Conservation (phyloP, 2,888 invertebrate species). For the Drosophila yooni region DNA sequence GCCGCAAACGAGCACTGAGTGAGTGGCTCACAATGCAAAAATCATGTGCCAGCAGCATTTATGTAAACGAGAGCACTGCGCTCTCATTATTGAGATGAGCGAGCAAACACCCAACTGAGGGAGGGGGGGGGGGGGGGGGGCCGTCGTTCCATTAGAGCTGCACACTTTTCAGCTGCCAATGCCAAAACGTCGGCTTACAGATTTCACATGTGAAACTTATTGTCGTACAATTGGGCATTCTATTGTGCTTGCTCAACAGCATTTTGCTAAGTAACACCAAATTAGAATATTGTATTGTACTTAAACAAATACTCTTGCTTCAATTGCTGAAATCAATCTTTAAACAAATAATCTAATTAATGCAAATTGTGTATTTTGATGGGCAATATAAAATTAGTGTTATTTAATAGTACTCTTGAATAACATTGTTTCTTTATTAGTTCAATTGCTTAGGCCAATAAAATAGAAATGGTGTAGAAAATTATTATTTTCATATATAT, state of each 20-base stretch:
- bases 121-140: background rate
- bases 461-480: background rate
- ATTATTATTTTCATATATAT: background rate
- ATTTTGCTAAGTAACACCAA: background rate
- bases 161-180: constrained; percentile 38
- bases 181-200: constrained; percentile 16
- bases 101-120: background rate
- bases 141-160: constrained; percentile 2
- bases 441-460: background rate
- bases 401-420: background rate
- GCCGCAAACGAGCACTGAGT: constrained; percentile 22
- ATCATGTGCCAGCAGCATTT: constrained; percentile 51
- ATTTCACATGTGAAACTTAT: constrained; percentile 1
- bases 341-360: background rate
- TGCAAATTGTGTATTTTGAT: background rate
- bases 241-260: background rate
- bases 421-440: background rate
- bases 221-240: background rate
- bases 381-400: background rate
- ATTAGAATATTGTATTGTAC: background rate
- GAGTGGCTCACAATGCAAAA: constrained; percentile 23
- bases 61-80: constrained; percentile 48
- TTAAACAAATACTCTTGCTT: background rate
- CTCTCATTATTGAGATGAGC: constrained; percentile 21
- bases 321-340: background rate